Evolutionary conservation across 92 coral and sea anemone species (phyloP), one percentile per base, ranked within the genome.

Genomic region (Parazoanthus atlanticus): DNA sequence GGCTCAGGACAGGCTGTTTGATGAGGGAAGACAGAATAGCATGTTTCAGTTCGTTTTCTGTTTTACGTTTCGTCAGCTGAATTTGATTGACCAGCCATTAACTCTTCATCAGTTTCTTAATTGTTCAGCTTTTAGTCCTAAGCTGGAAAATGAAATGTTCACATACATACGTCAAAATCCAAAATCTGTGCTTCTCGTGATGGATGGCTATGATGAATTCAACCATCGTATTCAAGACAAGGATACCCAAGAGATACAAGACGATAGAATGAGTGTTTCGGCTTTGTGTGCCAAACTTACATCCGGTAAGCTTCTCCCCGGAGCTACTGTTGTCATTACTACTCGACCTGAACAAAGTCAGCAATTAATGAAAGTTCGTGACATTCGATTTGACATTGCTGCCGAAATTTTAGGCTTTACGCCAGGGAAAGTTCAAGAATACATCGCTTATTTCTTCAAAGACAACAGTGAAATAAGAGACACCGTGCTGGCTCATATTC

Each of bases 201-300:
- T 80, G 71, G 71, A 56, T 56, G 85, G 85, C 11, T 80, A 80
- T 80, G 85, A 80, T 80, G 85, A 80, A 80, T 80, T 56, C 85
- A 54, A 30, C 3, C 28, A 1, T 56, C 46, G 5, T 15, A 56
- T 80, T 80, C 9, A 80, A 34, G 46, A 30, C 46, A 31, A 80
- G 46, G 3, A 28, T 70, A 70, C 33, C 33, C 74, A 70, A 25
- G 34, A 28, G 74, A 70, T 70, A 6, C 49, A 46, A 46, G 49
- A 46, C 5, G 33, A 70, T 9, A 70, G 33, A 70, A 28, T 70
- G 34, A 70, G 74, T 28, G 33, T 70, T 70, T n/a, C 32, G 13
- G 74, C 74, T 70, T 0, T 75, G 23, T 76, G 80, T 38, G 52
- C 80, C 80, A 76, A 76, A 40, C 29, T 76, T 8, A 9, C 9